Conservation (phyloP, 2,888 invertebrate species). For the Rhagonycha fulva region DNA sequence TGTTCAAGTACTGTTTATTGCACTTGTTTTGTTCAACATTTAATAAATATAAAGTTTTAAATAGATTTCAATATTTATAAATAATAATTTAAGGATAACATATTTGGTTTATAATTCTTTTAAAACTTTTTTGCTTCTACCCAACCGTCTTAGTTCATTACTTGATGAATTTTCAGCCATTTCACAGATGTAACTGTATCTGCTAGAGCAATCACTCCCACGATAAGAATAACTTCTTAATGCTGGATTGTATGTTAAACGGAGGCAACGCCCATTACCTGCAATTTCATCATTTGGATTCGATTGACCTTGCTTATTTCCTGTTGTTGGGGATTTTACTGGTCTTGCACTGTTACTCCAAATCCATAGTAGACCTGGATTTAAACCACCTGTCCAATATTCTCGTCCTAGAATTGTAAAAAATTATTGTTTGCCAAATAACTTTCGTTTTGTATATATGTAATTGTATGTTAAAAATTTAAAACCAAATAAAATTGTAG, state of each 20-base stretch:
- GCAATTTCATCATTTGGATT: constrained; percentile 57
- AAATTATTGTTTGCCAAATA: constrained; percentile 4
- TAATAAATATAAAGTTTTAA: neutral
- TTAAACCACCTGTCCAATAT: constrained; percentile 84
- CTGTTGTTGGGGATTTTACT: constrained; percentile 56
- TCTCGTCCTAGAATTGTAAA: constrained; percentile 61
- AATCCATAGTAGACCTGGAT: constrained; percentile 85
- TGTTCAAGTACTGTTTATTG: neutral
- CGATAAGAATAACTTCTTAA: constrained; percentile 66
- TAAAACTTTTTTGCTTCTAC: constrained; percentile 39
- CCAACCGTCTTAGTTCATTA: constrained; percentile 61
- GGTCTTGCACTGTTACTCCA: constrained; percentile 84
- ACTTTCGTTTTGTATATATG: neutral
- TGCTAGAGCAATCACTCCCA: constrained; percentile 73
- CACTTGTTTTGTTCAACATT: neutral
- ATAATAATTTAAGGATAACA: neutral
- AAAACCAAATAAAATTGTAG: neutral
- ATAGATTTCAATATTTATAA: neutral
- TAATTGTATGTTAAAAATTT: neutral
- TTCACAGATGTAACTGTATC: constrained; percentile 75
- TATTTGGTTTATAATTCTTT: constrained; percentile 19
- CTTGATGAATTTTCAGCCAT: constrained; percentile 62
- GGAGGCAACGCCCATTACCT: constrained; percentile 74
- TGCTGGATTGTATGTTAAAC: constrained; percentile 67
- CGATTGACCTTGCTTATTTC: constrained; percentile 52